Percentiles rank a stretch among this genome's conserved stretches.
Evolutionary conservation across 2,113 vertebrate species (phyloP).

Genomic region (Trogon melanurus): DNA sequence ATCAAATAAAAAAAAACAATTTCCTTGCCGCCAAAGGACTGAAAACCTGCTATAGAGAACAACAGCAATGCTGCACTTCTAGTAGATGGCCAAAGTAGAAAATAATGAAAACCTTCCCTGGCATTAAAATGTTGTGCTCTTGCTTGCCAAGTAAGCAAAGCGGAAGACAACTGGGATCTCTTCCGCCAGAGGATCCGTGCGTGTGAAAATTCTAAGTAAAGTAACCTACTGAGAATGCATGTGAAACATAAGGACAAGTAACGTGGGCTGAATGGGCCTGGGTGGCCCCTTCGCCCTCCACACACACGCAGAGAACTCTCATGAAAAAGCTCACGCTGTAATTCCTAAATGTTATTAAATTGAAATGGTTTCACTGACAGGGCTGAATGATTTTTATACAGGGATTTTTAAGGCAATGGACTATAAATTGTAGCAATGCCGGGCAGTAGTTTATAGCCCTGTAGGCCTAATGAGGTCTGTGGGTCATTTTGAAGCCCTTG

Average conservation of each 20-base stretch:
- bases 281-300: not conserved
- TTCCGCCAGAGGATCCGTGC: not conserved
- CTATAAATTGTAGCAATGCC: not conserved
- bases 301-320: rapidly evolving
- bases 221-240: not conserved
- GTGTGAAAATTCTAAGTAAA: not conserved
- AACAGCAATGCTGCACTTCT: not conserved
- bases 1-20: not conserved
- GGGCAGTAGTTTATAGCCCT: not conserved
- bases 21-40: not conserved
- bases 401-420: not conserved
- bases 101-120: not conserved
- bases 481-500: not conserved
- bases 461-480: not conserved
- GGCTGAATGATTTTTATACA: not conserved
- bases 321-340: not conserved
- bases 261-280: rapidly evolving
- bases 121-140: not conserved
- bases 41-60: not conserved
- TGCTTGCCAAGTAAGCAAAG: not conserved
- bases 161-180: not conserved
- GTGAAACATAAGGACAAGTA: not conserved
- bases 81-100: not conserved
- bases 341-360: not conserved
- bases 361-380: not conserved